Evolutionary conservation across 2,888 invertebrate species (phyloP).

Genomic region (Dryococelus australis): DNA sequence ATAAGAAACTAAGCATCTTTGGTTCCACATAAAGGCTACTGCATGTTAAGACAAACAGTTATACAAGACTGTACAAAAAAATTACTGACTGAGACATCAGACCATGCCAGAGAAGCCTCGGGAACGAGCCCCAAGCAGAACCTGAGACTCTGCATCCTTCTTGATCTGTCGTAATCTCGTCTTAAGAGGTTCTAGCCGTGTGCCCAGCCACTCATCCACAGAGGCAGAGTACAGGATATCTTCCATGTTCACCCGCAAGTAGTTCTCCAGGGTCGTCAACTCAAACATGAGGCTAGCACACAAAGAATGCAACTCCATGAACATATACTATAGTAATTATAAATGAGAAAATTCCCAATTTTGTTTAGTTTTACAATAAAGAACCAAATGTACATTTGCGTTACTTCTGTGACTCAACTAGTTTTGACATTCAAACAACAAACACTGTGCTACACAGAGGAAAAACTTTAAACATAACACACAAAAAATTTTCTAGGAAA

Average conservation of each 20-base stretch:
- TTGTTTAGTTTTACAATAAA: not conserved
- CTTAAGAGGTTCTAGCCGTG: conserved; percentile 64
- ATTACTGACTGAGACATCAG: not conserved
- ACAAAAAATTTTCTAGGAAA: no score
- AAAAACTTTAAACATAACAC: no score
- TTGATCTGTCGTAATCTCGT: conserved; percentile 62
- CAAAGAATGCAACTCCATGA: not conserved
- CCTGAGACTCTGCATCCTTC: conserved; percentile 62
- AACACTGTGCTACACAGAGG: no score
- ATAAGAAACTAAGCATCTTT: not conserved
- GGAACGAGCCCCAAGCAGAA: conserved; percentile 59
- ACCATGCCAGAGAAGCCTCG: conserved; percentile 25
- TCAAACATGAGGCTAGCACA: conserved; percentile 62
- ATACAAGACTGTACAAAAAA: no score
- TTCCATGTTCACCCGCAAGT: conserved; percentile 63
- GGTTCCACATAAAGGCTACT: no score
- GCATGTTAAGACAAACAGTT: no score
- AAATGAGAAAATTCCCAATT: not conserved
- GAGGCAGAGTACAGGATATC: conserved; percentile 66
- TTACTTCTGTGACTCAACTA: not conserved
- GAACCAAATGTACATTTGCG: conserved; percentile 29
- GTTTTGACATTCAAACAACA: not conserved
- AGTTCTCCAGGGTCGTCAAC: conserved; percentile 62
- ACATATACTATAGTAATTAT: not conserved
- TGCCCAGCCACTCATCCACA: conserved; percentile 68